Evolutionary conservation across 2,797 vertebrate species (phyloP).

Genomic region (Yasuhikotakia modesta): DNA sequence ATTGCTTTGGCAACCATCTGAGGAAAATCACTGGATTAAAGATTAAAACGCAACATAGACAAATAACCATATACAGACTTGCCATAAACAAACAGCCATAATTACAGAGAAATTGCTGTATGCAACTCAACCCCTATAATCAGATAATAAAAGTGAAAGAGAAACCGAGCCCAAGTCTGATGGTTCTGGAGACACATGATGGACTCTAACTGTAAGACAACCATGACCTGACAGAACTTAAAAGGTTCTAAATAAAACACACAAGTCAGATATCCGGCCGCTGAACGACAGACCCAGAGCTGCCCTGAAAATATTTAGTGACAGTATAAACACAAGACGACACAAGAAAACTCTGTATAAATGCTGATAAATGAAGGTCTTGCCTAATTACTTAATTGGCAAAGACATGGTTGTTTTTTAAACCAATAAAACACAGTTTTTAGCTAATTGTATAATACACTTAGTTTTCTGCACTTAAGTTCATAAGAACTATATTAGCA

Average conservation of each 20-base stretch:
- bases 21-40: too few relatives aligned
- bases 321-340: too few relatives aligned
- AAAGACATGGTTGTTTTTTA: too few relatives aligned
- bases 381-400: too few relatives aligned
- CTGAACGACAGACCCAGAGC: not conserved
- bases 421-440: too few relatives aligned
- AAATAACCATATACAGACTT: slow-evolving; percentile 2
- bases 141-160: not conserved
- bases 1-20: not conserved
- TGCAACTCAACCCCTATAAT: not conserved
- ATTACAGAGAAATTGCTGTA: slow-evolving; percentile 6
- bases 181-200: not conserved
- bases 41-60: not conserved
- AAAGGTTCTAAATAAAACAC: not conserved
- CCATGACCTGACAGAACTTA: not conserved
- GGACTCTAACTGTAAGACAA: not conserved
- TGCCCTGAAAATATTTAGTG: not conserved
- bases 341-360: too few relatives aligned
- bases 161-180: not conserved
- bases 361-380: too few relatives aligned
- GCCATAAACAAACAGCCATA: not conserved
- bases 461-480: too few relatives aligned
- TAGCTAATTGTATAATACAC: too few relatives aligned
- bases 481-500: too few relatives aligned
- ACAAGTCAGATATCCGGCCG: not conserved